A percentile compares a stretch with the other conserved stretches of the same genome.
Conservation (phyloP, 2,888 invertebrate genomes). For the Drosophila niveifrons region DNA sequence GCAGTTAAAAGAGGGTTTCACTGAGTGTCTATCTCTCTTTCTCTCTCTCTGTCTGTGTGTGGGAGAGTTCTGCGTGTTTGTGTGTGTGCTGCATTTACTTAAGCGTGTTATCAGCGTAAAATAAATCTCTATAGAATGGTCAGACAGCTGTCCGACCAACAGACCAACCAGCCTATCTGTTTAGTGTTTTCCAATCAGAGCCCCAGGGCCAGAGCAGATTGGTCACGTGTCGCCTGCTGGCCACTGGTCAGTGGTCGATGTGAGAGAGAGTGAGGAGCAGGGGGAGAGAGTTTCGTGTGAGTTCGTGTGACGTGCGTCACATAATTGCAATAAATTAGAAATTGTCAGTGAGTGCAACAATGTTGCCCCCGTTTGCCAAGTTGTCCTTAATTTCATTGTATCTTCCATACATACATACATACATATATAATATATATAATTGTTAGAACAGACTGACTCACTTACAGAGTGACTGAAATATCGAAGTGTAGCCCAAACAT, state of each 20-base stretch:
- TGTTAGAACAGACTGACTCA: no score
- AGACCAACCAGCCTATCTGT: slow-evolving; percentile 61
- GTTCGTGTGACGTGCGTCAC: slow-evolving; percentile 78
- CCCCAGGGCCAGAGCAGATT: slow-evolving; percentile 54
- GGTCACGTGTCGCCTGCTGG: slow-evolving; percentile 57
- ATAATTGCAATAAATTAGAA: slow-evolving; percentile 83
- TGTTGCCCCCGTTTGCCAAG: slow-evolving; percentile 42
- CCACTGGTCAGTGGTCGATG: slow-evolving; percentile 35
- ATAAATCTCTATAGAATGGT: slow-evolving; percentile 76
- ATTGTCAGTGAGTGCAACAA: slow-evolving; percentile 75
- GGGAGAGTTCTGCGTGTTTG: slow-evolving; percentile 25
- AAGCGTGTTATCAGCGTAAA: slow-evolving; percentile 80
- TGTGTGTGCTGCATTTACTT: slow-evolving; percentile 75
- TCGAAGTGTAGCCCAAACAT: no score
- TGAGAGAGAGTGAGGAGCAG: slow-evolving; percentile 39
- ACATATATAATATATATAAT: slow-evolving; percentile 10
- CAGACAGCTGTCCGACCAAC: slow-evolving; percentile 43
- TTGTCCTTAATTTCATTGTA: slow-evolving; percentile 21
- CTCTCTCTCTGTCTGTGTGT: no score
- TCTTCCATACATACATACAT: not conserved
- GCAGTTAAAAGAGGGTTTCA: slow-evolving; percentile 21
- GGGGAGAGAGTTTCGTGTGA: slow-evolving; percentile 17
- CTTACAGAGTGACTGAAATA: no score
- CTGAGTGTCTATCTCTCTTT: no score
- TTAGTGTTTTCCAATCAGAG: slow-evolving; percentile 80